Conservation (phyloP, 2,797 vertebrate genomes). For the Chromis chromis region DNA sequence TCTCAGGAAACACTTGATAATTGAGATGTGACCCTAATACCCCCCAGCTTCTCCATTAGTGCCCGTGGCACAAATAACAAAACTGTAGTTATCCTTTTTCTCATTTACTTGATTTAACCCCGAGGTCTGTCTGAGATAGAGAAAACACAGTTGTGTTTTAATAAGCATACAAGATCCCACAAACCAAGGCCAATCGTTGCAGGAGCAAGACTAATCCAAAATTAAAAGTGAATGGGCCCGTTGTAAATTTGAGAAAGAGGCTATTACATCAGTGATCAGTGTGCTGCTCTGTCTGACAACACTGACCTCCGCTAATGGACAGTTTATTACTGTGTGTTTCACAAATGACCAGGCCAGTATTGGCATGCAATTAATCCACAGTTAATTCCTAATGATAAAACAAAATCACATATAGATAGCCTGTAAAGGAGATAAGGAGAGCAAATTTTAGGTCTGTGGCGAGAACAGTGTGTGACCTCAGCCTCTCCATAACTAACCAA, state of each 20-base stretch:
- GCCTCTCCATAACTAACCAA: conserved; percentile 47
- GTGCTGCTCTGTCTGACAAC: conserved; percentile 12
- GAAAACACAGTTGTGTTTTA: background rate
- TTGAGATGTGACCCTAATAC: background rate
- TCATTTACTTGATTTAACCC: background rate
- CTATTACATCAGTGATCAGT: conserved; percentile 42
- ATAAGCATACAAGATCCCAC: background rate
- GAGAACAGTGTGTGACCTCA: conserved; percentile 30
- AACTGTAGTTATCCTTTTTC: background rate
- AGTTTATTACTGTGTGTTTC: background rate
- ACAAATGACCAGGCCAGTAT: conserved; percentile 15
- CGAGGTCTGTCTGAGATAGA: background rate
- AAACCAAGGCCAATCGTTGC: background rate
- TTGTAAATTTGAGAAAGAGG: conserved; percentile 34
- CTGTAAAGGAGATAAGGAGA: background rate
- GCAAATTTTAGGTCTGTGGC: background rate
- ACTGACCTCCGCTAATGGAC: conserved; percentile 41
- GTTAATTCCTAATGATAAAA: conserved; percentile 20
- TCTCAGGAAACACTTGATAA: background rate
- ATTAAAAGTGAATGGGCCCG: background rate
- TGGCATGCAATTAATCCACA: conserved; percentile 17
- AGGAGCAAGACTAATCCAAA: conserved; percentile 7
- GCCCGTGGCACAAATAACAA: background rate
- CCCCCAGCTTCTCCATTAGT: background rate
- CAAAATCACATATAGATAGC: conserved; percentile 24